Conservation (phyloP, 2,113 vertebrate species). For the Corapipo altera region DNA sequence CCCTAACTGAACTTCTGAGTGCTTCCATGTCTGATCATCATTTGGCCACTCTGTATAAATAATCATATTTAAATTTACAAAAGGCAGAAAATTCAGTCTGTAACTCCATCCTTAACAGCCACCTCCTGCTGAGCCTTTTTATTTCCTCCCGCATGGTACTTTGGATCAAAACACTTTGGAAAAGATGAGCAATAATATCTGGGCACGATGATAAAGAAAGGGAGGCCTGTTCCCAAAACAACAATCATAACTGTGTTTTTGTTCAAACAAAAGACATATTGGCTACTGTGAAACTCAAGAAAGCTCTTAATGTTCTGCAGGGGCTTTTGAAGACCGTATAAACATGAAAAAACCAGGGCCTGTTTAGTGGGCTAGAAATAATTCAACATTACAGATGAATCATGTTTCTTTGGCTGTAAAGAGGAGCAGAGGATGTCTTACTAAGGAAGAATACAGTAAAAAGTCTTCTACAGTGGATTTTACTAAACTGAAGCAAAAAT, state of each 20-base stretch:
- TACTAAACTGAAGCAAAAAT: not conserved
- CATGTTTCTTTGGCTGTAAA: slow-evolving; percentile 1
- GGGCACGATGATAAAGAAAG: slow-evolving; percentile 15
- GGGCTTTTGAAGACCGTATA: slow-evolving; percentile 12
- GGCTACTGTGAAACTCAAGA: not conserved
- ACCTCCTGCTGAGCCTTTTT: slow-evolving; percentile 12
- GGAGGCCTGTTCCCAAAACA: slow-evolving; percentile 31
- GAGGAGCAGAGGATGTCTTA: not conserved
- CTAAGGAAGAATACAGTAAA: not conserved
- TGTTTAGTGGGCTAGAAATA: slow-evolving; percentile 45
- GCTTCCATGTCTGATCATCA: not conserved
- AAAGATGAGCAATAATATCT: slow-evolving; percentile 63
- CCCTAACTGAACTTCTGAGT: not conserved
- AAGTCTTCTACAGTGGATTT: not conserved
- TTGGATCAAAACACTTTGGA: slow-evolving; percentile 17
- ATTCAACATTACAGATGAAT: slow-evolving; percentile 13
- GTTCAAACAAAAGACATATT: slow-evolving; percentile 45
- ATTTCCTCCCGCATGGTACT: slow-evolving; percentile 39
- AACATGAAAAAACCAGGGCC: slow-evolving; percentile 30
- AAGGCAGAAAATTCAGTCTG: slow-evolving; percentile 10
- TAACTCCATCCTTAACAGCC: slow-evolving; percentile 12
- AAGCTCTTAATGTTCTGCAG: slow-evolving; percentile 1
- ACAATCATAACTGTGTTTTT: slow-evolving; percentile 32
- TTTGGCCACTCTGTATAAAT: slow-evolving; percentile 46
- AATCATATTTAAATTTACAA: slow-evolving; percentile 22